Percentiles rank a stretch among this genome's conserved stretches.
Conservation (phyloP, 2,113 vertebrate genomes). For the Gorsachius goisagi region DNA sequence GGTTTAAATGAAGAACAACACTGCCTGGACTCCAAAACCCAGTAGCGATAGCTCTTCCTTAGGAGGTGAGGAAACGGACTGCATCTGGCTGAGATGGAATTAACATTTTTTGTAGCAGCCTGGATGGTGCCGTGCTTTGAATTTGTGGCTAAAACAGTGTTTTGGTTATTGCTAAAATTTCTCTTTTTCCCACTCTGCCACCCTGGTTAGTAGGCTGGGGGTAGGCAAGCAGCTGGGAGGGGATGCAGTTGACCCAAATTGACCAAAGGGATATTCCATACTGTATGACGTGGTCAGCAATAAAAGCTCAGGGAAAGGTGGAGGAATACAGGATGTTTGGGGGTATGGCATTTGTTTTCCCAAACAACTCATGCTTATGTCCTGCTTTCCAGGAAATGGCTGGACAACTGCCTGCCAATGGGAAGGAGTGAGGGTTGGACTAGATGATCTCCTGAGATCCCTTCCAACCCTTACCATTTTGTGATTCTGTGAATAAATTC, state of each 20-base stretch:
- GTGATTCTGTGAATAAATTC: neutral
- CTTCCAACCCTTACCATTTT: too few relatives aligned
- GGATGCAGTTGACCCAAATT: neutral
- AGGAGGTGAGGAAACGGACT: neutral
- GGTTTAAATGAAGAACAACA: neutral
- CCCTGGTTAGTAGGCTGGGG: neutral
- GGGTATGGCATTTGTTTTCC: neutral
- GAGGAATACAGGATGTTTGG: neutral
- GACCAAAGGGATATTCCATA: neutral
- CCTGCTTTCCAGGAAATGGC: neutral
- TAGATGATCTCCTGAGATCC: too few relatives aligned
- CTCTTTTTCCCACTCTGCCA: neutral
- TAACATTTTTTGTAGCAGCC: neutral
- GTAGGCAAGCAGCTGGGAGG: neutral
- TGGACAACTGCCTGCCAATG: neutral
- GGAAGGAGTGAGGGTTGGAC: neutral
- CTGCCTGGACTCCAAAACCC: neutral
- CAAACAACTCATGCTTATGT: neutral
- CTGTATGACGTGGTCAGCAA: neutral
- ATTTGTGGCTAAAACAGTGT: neutral
- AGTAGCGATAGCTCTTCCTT: neutral
- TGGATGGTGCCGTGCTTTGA: neutral
- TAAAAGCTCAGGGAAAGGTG: neutral
- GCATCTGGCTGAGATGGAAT: neutral
- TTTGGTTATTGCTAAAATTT: neutral